phyloP scores from a whole-genome alignment of 2,888 invertebrate genomes.

The Lasiommata megera region DNA sequence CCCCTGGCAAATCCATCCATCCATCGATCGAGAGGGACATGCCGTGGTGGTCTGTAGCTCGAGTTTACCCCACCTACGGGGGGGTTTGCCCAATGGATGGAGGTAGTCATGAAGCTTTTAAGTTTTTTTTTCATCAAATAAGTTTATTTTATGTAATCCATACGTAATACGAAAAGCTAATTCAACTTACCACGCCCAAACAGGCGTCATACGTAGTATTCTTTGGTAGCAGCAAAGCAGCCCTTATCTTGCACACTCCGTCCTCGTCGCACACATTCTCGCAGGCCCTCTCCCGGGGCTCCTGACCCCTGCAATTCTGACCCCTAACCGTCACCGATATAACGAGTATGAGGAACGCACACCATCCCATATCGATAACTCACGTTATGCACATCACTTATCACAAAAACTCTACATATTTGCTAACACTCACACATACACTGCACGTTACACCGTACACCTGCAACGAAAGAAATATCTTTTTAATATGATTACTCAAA shows the following conservation, averaged over 20 bases:
- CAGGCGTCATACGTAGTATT: slow-evolving; percentile 79
- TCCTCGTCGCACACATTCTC: slow-evolving; percentile 70
- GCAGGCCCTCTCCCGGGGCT: slow-evolving; percentile 60
- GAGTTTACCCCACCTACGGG: no score
- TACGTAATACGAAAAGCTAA: background rate
- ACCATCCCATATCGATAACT: slow-evolving; percentile 53
- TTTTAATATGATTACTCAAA: no score
- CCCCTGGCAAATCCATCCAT: no score
- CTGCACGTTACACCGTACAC: slow-evolving; percentile 4
- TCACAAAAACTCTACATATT: slow-evolving; percentile 29
- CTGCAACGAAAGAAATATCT: slow-evolving; percentile 19
- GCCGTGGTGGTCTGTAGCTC: no score
- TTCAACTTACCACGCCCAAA: slow-evolving; percentile 71
- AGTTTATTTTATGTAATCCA: no score
- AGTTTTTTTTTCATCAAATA: no score
- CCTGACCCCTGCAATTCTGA: slow-evolving; percentile 65
- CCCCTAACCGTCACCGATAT: slow-evolving; percentile 35
- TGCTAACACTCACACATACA: slow-evolving; percentile 25
- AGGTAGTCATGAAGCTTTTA: no score
- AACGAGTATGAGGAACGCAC: slow-evolving; percentile 44
- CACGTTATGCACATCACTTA: slow-evolving; percentile 42
- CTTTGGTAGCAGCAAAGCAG: slow-evolving; percentile 84
- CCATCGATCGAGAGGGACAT: no score
- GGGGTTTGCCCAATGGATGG: no score
- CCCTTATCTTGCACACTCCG: slow-evolving; percentile 82